A percentile compares a stretch with the other conserved stretches of the same genome.
phyloP scores from a whole-genome alignment of 2,888 invertebrate species.

The Pollenia amentaria region DNA sequence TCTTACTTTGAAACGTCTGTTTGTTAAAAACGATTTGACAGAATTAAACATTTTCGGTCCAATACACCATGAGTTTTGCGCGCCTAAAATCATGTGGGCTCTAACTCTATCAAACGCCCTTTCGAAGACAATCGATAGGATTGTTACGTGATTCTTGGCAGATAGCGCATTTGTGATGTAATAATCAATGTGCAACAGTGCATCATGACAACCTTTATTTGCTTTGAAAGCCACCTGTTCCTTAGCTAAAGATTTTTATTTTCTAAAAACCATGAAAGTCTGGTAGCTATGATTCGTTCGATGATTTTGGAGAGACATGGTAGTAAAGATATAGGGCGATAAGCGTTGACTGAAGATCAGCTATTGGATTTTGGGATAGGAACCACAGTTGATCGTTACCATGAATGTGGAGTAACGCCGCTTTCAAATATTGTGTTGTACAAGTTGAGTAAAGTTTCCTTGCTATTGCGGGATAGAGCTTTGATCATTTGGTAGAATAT shows the following conservation, averaged over 20 bases:
- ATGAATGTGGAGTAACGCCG: no score
- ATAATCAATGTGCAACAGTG: slow-evolving; percentile 32
- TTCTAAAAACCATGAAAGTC: slow-evolving; percentile 30
- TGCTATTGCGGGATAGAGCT: background rate
- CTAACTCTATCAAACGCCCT: background rate
- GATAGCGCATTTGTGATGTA: background rate
- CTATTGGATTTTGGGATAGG: no score
- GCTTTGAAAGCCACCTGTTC: slow-evolving; percentile 47
- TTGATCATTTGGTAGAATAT: slow-evolving; percentile 46
- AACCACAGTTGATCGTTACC: no score
- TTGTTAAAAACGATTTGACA: slow-evolving; percentile 24
- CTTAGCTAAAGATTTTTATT: background rate
- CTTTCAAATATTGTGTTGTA: slow-evolving; percentile 47
- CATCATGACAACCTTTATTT: slow-evolving; percentile 29
- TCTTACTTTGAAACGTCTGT: slow-evolving; percentile 46
- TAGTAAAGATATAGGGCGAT: no score
- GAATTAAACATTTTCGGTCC: background rate
- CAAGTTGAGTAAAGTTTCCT: background rate
- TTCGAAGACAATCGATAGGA: background rate
- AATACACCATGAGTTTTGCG: background rate
- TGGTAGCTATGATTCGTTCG: slow-evolving; percentile 33
- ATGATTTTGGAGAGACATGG: slow-evolving; percentile 37
- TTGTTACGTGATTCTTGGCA: background rate
- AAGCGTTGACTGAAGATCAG: no score
- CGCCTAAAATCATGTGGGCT: background rate